These are phyloP conservation scores for Andrena camellia DNA, from an alignment of 2,888 invertebrate species.

Conservation along the genomic window DNA sequence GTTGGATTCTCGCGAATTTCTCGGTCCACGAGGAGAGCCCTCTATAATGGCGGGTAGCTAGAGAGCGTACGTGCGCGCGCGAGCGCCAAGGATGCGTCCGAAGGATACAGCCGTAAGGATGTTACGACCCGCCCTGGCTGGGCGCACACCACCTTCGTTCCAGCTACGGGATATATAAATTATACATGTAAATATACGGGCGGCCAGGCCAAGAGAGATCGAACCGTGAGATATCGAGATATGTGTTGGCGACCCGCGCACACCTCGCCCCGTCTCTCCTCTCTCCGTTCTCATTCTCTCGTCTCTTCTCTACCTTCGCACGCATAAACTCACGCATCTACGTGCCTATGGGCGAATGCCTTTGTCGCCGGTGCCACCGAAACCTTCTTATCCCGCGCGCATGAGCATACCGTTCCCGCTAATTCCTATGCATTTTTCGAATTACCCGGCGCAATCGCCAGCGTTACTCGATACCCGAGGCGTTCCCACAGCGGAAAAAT, in stretches of 20 bases:
- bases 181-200: conserved; percentile 84
- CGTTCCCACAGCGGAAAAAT: conserved; percentile 56
- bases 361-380: conserved; percentile 52
- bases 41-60: conserved; percentile 62
- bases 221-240: conserved; percentile 81
- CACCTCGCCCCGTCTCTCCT: conserved; percentile 52
- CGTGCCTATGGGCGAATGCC: conserved; percentile 56
- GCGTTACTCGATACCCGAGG: conserved; percentile 4
- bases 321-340: conserved; percentile 63
- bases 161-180: conserved; percentile 81
- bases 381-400: conserved; percentile 34
- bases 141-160: conserved; percentile 66
- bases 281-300: conserved; percentile 33
- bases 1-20: conserved; percentile 67
- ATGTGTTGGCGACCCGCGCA: conserved; percentile 79
- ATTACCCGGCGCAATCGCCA: conserved; percentile 52
- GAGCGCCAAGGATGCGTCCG: conserved; percentile 21
- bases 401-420: conserved; percentile 41
- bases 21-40: conserved; percentile 44
- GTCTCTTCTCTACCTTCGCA: conserved; percentile 35
- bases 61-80: not conserved
- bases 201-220: conserved; percentile 77
- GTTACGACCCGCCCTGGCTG: conserved; percentile 64
- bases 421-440: conserved; percentile 62
- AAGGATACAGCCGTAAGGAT: conserved; percentile 52